A percentile compares a stretch with the other conserved stretches of the same genome.
phyloP scores from a whole-genome alignment of 2,888 invertebrate genomes.

The Masnerella sp. region DNA sequence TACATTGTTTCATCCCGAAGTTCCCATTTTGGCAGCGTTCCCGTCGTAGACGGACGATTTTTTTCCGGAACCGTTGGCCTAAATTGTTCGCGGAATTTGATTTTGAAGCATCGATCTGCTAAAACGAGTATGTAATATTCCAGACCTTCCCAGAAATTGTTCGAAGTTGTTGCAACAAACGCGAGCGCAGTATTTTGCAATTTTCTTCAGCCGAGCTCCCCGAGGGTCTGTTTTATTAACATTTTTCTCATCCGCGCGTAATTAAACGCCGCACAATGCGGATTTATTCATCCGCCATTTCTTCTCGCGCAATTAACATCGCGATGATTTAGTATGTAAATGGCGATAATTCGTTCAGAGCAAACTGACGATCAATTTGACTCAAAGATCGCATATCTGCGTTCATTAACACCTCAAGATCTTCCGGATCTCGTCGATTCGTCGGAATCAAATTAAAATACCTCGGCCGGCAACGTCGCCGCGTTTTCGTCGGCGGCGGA shows the following conservation, averaged over 20 bases:
- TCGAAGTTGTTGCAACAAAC: slow-evolving; percentile 10
- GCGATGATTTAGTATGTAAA: slow-evolving; percentile 35
- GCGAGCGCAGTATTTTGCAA: slow-evolving; percentile 24
- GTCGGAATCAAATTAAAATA: slow-evolving; percentile 19
- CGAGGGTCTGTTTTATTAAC: slow-evolving; percentile 31
- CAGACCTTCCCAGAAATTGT: slow-evolving; percentile 13
- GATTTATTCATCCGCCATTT: slow-evolving; percentile 1
- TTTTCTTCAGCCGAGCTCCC: slow-evolving; percentile 15
- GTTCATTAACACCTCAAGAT: slow-evolving; percentile 50
- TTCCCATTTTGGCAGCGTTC: slow-evolving; percentile 45
- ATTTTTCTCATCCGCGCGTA: slow-evolving; percentile 23
- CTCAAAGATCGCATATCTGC: slow-evolving; percentile 37
- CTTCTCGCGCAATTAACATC: slow-evolving; percentile 23
- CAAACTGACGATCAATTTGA: slow-evolving; percentile 36
- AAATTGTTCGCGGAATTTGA: slow-evolving; percentile 44
- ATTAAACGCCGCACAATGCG: slow-evolving; percentile 8
- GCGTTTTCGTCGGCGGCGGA: too few species aligned
- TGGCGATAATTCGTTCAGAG: slow-evolving; percentile 18
- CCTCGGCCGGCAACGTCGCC: too few species aligned
- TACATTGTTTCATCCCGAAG: slow-evolving; percentile 48
- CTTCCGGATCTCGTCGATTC: too few species aligned
- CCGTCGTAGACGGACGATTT: slow-evolving; percentile 33
- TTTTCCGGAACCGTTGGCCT: slow-evolving; percentile 38
- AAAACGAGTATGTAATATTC: slow-evolving; percentile 41
- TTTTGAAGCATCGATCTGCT: slow-evolving; percentile 36